Percentiles rank a stretch among this genome's conserved stretches.
Conservation (phyloP, 2,797 vertebrate species). For the Pitangus sulphuratus region DNA sequence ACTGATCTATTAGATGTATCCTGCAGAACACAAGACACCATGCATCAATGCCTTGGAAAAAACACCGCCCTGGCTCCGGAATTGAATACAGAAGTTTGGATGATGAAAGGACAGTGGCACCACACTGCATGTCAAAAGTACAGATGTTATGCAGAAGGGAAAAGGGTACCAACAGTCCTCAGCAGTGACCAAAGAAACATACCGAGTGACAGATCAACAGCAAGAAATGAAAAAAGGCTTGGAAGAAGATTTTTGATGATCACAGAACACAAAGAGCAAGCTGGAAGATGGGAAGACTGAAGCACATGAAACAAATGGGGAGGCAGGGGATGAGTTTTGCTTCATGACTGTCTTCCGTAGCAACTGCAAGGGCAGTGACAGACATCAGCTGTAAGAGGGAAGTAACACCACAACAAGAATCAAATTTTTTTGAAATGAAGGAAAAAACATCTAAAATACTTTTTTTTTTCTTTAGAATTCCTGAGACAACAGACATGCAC, state of each 20-base stretch:
- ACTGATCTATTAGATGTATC: constrained; percentile 94
- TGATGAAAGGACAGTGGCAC: neutral
- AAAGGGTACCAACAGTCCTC: neutral
- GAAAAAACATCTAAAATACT: neutral
- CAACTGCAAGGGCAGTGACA: neutral
- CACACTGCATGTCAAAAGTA: neutral
- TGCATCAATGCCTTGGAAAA: neutral
- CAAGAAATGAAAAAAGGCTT: neutral
- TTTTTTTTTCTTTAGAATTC: neutral
- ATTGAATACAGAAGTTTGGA: neutral
- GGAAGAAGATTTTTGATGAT: neutral
- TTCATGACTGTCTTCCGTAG: neutral
- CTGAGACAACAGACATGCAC: neutral
- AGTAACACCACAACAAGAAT: neutral
- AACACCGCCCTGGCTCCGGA: neutral
- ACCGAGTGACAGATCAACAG: neutral
- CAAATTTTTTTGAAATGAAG: neutral
- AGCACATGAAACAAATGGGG: neutral
- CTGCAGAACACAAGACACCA: constrained; percentile 69
- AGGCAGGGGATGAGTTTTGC: rapidly evolving
- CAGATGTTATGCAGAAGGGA: neutral
- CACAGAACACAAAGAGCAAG: neutral
- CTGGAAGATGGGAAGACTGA: neutral
- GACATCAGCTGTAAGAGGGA: neutral
- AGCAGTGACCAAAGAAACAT: neutral